phyloP scores from a whole-genome alignment of 2,888 invertebrate genomes.

The Blastobasis lacticolella region DNA sequence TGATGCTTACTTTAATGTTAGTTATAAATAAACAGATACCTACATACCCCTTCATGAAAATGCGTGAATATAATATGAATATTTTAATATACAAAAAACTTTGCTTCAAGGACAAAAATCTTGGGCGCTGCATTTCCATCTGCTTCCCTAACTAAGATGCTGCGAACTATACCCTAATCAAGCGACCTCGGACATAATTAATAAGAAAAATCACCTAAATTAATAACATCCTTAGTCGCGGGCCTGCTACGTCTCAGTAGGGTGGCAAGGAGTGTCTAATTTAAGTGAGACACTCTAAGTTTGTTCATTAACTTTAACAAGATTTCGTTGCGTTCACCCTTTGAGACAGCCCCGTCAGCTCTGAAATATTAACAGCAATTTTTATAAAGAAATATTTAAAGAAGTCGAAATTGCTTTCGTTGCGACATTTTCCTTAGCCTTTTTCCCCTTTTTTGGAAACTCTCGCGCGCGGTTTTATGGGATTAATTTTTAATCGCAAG shows the following conservation, averaged over 20 bases:
- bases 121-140: no score
- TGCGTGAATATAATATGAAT: no score
- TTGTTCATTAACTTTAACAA: slow-evolving; percentile 68
- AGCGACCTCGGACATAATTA: not conserved
- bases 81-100: no score
- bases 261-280: slow-evolving; percentile 40
- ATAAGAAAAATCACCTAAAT: not conserved
- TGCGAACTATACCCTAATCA: no score
- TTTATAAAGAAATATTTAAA: slow-evolving; percentile 20
- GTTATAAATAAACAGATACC: no score
- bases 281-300: slow-evolving; percentile 54
- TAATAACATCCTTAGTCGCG: not conserved
- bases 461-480: not conserved
- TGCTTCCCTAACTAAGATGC: no score
- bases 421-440: slow-evolving; percentile 1
- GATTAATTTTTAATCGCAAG: slow-evolving; percentile 5
- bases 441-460: not conserved
- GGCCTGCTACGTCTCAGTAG: slow-evolving; percentile 10
- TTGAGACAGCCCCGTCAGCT: slow-evolving; percentile 36
- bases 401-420: slow-evolving; percentile 11
- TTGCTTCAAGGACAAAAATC: no score
- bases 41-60: no score
- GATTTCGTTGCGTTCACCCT: slow-evolving; percentile 55
- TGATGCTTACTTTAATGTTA: no score
- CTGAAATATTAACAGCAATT: slow-evolving; percentile 46